Conservation (phyloP, 1,140 invertebrate species). For the Frieseomelitta varia region DNA sequence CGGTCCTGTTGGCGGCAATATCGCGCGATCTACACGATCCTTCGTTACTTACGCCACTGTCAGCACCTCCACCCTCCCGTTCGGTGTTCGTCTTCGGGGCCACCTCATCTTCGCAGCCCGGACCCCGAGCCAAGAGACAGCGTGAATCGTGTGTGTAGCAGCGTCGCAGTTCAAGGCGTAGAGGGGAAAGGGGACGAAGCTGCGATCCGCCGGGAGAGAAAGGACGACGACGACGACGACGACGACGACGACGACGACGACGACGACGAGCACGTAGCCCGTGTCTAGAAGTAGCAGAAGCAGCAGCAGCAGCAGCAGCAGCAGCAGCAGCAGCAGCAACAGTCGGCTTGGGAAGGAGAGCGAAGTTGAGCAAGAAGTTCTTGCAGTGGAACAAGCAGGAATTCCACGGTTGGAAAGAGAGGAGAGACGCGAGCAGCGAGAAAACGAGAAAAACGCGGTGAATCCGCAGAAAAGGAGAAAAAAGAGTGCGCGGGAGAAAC, state of each 20-base stretch:
- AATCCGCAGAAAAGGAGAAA: conserved; percentile 20
- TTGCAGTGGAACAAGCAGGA: conserved; percentile 5
- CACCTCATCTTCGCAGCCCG: conserved; percentile 67
- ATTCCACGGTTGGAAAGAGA: conserved; percentile 18
- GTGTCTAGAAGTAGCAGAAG: conserved; percentile 54
- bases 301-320: conserved; percentile 2
- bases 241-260: no score
- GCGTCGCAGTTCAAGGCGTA: neutral
- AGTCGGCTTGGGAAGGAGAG: conserved; percentile 10
- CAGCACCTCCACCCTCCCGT: conserved; percentile 52
- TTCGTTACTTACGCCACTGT: conserved; percentile 66
- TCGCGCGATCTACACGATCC: conserved; percentile 56
- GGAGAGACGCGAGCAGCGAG: conserved; percentile 50
- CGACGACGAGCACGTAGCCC: conserved; percentile 58
- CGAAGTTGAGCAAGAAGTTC: conserved; percentile 35
- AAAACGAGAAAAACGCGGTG: conserved; percentile 45
- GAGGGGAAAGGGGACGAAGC: neutral
- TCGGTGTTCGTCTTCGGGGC: conserved; percentile 58
- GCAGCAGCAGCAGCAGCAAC: neutral
- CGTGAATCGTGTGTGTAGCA: conserved; percentile 44
- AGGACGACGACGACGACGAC: conserved; percentile 33
- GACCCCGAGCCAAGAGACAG: conserved; percentile 48
- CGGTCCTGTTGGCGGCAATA: conserved; percentile 36
- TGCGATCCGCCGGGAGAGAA: conserved; percentile 16
- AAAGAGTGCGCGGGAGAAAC: neutral